A percentile compares a stretch with the other conserved stretches of the same genome.
phyloP scores from a whole-genome alignment of 2,113 vertebrate genomes.

The Dermatemys mawii region DNA sequence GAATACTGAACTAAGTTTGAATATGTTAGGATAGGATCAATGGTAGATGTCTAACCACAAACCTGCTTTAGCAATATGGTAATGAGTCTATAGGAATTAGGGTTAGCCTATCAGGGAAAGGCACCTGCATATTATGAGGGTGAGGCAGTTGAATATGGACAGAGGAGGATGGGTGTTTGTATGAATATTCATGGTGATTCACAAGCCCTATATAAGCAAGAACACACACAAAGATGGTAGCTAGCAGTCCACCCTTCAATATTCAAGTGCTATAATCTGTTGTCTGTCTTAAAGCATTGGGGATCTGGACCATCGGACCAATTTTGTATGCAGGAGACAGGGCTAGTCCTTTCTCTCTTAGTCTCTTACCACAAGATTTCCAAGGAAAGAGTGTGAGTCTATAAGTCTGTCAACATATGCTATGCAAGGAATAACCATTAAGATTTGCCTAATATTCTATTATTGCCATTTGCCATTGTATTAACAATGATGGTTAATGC shows the following conservation, averaged over 20 bases:
- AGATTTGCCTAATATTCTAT: no score
- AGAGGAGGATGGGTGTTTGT: not conserved
- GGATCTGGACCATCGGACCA: not conserved
- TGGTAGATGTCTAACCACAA: not conserved
- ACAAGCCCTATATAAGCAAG: not conserved
- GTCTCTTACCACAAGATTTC: no score
- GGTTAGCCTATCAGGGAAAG: no score
- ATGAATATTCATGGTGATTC: not conserved
- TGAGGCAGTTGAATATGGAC: not conserved
- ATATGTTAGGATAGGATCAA: not conserved
- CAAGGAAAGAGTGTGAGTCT: no score
- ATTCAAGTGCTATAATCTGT: no score
- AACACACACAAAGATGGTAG: not conserved
- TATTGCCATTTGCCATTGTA: no score
- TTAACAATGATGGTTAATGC: no score
- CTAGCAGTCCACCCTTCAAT: not conserved
- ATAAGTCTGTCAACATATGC: no score
- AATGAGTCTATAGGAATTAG: not conserved
- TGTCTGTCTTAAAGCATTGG: not conserved
- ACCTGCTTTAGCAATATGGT: not conserved
- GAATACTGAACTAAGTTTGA: not conserved
- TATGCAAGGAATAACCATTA: no score
- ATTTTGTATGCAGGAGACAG: not conserved
- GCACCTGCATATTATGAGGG: not conserved
- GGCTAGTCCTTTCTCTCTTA: no score